Evolutionary conservation across 2,113 vertebrate genomes (phyloP).

Genomic region (Clarias macrocephalus): DNA sequence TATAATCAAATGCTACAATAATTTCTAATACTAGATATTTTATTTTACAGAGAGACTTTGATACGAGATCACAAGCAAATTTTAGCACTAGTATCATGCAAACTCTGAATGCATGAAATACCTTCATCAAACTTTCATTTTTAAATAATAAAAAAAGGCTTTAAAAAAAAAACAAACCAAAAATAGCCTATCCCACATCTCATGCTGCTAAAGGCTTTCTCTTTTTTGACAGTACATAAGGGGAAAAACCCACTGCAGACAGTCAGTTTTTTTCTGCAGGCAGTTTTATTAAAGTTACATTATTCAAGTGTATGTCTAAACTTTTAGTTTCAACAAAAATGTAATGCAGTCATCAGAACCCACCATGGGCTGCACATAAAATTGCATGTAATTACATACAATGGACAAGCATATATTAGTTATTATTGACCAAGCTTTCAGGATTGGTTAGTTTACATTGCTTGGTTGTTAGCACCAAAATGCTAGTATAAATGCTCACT

Average conservation of each 20-base stretch:
- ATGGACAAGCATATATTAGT: background rate
- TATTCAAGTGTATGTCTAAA: background rate
- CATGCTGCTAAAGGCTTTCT: constrained; percentile 11
- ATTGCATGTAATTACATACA: constrained; percentile 20
- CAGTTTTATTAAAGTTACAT: background rate
- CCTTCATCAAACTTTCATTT: background rate
- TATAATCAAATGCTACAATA: background rate
- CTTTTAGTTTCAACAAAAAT: constrained; percentile 5
- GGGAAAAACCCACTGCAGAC: background rate
- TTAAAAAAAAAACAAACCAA: background rate
- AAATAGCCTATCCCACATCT: background rate
- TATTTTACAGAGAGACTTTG: background rate
- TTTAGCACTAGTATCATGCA: background rate
- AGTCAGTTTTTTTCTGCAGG: background rate
- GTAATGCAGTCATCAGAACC: background rate
- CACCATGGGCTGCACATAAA: background rate
- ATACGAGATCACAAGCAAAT: background rate
- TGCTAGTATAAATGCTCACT: background rate
- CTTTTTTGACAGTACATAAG: background rate
- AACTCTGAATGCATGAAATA: background rate
- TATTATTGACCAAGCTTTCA: background rate
- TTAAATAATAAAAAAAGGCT: background rate
- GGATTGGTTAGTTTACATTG: background rate
- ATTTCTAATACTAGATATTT: background rate
- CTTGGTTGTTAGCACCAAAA: constrained; percentile 3